These are phyloP conservation scores for Drosophila leontia DNA, from an alignment of 1,140 invertebrate species.

Conservation along the genomic window DNA sequence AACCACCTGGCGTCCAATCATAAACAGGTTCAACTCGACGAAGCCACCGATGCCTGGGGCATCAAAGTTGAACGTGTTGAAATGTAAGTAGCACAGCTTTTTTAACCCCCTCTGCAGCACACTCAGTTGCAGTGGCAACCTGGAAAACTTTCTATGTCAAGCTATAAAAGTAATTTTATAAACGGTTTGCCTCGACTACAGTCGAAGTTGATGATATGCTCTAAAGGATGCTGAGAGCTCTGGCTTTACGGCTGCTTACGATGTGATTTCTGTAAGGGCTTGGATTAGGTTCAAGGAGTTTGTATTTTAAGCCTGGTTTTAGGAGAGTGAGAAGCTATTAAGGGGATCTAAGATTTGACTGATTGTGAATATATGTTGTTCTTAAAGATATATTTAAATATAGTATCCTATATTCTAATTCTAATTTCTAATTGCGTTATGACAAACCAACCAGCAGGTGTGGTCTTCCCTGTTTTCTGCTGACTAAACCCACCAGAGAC, in stretches of 20 bases:
- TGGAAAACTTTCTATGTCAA: conserved; percentile 74
- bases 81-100: conserved; percentile 90
- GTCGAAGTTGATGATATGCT: conserved; percentile 39
- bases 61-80: conserved; percentile 98
- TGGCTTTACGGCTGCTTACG: conserved; percentile 10
- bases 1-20: conserved; percentile 63
- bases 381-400: neutral
- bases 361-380: neutral
- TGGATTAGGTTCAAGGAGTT: conserved; percentile 21
- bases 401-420: neutral
- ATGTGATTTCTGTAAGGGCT: conserved; percentile 15
- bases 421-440: conserved; percentile 6
- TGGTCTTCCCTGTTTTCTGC: neutral
- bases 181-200: conserved; percentile 37
- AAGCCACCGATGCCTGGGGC: conserved; percentile 98
- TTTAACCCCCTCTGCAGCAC: conserved; percentile 28
- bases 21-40: conserved; percentile 92
- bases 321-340: neutral
- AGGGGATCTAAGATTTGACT: neutral
- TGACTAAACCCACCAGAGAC: conserved; percentile 11
- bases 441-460: neutral
- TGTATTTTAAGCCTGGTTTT: conserved; percentile 1
- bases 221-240: conserved; percentile 22
- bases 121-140: conserved; percentile 28
- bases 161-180: conserved; percentile 60